A percentile compares a stretch with the other conserved stretches of the same genome.
These are phyloP conservation scores for Rhadina sibilatrix DNA, from an alignment of 2,113 vertebrate genomes.

Conservation along the genomic window DNA sequence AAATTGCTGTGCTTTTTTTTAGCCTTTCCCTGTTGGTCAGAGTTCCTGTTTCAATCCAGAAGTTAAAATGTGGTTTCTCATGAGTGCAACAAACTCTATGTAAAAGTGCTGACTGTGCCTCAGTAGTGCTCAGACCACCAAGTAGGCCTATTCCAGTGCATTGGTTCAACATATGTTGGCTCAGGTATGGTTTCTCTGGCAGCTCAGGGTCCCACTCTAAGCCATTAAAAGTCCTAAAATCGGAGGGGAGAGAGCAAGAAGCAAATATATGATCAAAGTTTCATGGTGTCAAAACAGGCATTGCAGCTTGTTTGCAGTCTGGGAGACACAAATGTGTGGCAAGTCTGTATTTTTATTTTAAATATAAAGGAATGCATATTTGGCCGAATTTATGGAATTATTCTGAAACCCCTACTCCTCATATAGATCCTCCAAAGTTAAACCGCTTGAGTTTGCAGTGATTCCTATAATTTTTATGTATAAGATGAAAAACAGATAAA, in stretches of 20 bases:
- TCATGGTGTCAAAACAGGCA: neutral
- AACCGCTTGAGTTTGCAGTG: neutral
- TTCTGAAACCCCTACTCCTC: neutral
- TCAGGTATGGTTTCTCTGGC: neutral
- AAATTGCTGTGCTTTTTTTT: neutral
- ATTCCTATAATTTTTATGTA: neutral
- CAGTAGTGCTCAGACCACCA: neutral
- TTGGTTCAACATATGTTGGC: neutral
- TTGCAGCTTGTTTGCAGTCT: neutral
- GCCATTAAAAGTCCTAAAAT: neutral
- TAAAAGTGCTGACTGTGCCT: neutral
- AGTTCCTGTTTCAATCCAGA: neutral
- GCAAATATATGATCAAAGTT: neutral
- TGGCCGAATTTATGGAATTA: neutral
- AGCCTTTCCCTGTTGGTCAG: neutral
- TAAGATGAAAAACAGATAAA: neutral
- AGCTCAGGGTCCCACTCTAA: neutral
- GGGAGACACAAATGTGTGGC: neutral
- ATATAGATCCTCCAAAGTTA: neutral
- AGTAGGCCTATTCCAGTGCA: neutral
- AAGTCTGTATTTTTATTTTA: neutral
- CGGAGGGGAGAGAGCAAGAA: neutral
- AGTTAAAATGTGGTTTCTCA: neutral
- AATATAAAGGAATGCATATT: neutral
- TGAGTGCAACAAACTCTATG: accelerated